A percentile compares a stretch with the other conserved stretches of the same genome.
These are phyloP conservation scores for Drosophila vallismaia DNA, from an alignment of 2,888 invertebrate species.

Conservation along the genomic window DNA sequence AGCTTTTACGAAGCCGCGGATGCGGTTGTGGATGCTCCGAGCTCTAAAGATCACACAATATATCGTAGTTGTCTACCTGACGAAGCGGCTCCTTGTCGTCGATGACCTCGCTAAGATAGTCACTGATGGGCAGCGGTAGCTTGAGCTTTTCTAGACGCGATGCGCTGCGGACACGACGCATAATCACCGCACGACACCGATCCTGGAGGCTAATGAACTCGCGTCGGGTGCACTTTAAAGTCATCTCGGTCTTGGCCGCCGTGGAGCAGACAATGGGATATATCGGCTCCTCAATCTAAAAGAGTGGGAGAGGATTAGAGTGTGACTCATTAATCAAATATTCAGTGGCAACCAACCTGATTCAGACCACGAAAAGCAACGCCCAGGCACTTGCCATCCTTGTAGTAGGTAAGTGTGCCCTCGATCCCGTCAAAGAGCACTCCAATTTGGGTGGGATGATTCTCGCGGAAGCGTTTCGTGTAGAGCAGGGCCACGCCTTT, in stretches of 20 bases:
- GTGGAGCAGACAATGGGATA: conserved; percentile 90
- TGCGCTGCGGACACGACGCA: conserved; percentile 85
- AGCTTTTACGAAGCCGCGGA: background rate
- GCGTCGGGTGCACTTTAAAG: conserved; percentile 86
- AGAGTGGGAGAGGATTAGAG: background rate
- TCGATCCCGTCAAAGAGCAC: conserved; percentile 88
- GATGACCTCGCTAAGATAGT: conserved; percentile 86
- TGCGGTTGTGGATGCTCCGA: conserved; percentile 1
- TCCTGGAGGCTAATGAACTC: conserved; percentile 89
- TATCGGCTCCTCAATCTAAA: conserved; percentile 86
- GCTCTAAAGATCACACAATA: conserved; percentile 78
- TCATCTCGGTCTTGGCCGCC: conserved; percentile 90
- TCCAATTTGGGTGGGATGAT: conserved; percentile 88
- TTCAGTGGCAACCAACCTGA: conserved; percentile 79
- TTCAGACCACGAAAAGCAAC: conserved; percentile 89
- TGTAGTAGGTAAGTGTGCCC: conserved; percentile 89
- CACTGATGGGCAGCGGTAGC: conserved; percentile 86
- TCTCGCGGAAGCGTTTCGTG: conserved; percentile 88
- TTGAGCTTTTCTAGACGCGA: conserved; percentile 85
- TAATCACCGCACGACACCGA: conserved; percentile 87
- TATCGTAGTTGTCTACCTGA: conserved; percentile 83
- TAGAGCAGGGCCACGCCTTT: conserved; percentile 87
- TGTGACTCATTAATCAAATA: background rate
- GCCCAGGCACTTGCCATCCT: conserved; percentile 88
- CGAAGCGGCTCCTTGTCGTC: conserved; percentile 82